Percentiles rank a stretch among this genome's conserved stretches.
Evolutionary conservation across 1,140 invertebrate genomes (phyloP).

Genomic region (Agrypnia vestita): DNA sequence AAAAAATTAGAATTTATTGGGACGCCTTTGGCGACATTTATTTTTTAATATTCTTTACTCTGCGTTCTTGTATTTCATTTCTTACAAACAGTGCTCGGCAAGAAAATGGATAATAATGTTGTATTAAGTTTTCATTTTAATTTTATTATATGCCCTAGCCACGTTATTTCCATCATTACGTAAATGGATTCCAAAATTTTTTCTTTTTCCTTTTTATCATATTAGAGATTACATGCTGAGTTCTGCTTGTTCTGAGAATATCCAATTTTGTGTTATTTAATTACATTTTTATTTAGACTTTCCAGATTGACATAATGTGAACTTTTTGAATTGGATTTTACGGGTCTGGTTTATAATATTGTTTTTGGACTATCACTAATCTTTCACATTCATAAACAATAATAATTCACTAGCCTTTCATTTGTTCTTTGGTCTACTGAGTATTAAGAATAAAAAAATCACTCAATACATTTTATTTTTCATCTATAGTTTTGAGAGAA

Average conservation of each 20-base stretch:
- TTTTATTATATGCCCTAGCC: constrained; percentile 52
- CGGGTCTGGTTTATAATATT: too few relatives aligned
- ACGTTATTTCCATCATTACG: constrained; percentile 52
- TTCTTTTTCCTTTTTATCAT: constrained; percentile 48
- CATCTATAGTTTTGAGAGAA: too few relatives aligned
- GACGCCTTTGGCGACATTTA: constrained; percentile 46
- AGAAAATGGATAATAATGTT: constrained; percentile 57
- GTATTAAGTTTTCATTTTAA: constrained; percentile 58
- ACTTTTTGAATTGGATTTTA: constrained; percentile 34
- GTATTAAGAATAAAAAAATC: too few relatives aligned
- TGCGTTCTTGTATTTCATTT: constrained; percentile 46
- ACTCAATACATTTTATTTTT: too few relatives aligned
- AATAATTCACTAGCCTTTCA: too few relatives aligned
- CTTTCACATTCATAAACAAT: too few relatives aligned
- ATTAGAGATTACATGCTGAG: constrained; percentile 44
- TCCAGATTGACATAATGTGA: constrained; percentile 27
- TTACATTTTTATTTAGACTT: constrained; percentile 41
- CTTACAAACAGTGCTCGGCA: constrained; percentile 47
- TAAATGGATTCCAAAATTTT: constrained; percentile 52
- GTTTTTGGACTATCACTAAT: too few relatives aligned
- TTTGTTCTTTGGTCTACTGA: too few relatives aligned
- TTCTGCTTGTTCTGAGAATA: constrained; percentile 25
- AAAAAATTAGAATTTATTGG: neutral
- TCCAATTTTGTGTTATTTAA: constrained; percentile 37
- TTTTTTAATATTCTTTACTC: constrained; percentile 52